phyloP scores from a whole-genome alignment of 64 coral and sea anemone genomes.

The Montipora efflorescens region DNA sequence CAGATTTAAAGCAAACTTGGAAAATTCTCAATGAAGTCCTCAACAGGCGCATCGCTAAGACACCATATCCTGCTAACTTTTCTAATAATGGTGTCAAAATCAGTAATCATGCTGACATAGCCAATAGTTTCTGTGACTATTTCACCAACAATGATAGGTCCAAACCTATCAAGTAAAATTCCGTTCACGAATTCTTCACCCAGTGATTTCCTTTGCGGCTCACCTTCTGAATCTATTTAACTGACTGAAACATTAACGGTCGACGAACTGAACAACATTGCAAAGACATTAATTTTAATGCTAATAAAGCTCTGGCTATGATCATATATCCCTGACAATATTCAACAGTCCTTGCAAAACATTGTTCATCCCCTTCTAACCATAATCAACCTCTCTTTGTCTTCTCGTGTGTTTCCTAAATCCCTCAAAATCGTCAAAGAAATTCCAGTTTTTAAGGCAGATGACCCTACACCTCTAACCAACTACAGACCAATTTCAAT shows the following conservation, averaged over 20 bases:
- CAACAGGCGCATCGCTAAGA: background rate
- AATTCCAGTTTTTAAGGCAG: conserved; percentile 11
- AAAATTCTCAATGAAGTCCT: conserved; percentile 39
- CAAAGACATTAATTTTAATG: background rate
- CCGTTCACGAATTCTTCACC: background rate
- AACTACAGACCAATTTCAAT: background rate
- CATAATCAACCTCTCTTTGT: background rate
- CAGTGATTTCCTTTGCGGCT: background rate
- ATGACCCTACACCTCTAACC: background rate
- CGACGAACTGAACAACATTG: background rate
- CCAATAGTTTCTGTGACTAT: conserved; percentile 22
- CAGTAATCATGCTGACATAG: conserved; percentile 16
- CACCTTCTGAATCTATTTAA: background rate
- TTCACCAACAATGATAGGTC: background rate
- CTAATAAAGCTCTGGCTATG: background rate
- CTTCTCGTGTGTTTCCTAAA: no score
- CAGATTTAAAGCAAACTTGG: conserved; percentile 4
- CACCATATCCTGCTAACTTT: conserved; percentile 6
- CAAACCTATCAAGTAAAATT: conserved; percentile 10
- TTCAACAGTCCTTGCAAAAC: background rate
- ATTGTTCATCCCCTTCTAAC: conserved; percentile 10
- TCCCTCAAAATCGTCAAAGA: background rate
- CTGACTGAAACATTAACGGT: background rate
- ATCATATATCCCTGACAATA: background rate
- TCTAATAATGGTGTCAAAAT: background rate